These are phyloP conservation scores for Eilema griseolum DNA, from an alignment of 2,888 invertebrate species.

Conservation along the genomic window DNA sequence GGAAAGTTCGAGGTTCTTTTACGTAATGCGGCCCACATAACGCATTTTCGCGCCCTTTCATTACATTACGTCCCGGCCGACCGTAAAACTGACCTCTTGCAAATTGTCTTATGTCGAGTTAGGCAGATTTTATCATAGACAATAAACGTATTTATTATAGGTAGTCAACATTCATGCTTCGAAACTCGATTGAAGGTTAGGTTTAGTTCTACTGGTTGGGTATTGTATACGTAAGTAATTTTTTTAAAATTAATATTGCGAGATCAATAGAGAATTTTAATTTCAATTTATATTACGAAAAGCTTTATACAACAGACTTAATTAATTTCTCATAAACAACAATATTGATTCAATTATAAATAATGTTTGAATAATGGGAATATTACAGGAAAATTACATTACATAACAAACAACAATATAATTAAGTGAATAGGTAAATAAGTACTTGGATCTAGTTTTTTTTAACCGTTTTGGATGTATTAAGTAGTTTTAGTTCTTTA, in stretches of 20 bases:
- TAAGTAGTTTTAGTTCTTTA: neutral
- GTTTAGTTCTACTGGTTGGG: too few relatives aligned
- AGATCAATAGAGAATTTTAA: too few relatives aligned
- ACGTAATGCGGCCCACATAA: slow-evolving; percentile 74
- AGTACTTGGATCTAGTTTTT: neutral
- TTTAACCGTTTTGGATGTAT: too few relatives aligned
- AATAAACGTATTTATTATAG: neutral
- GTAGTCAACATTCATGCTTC: neutral
- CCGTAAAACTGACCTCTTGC: slow-evolving; percentile 66
- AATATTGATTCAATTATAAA: too few relatives aligned
- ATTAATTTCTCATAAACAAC: too few relatives aligned
- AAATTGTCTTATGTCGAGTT: slow-evolving; percentile 31
- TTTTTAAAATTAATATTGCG: too few relatives aligned
- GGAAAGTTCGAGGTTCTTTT: slow-evolving; percentile 75
- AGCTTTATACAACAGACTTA: too few relatives aligned
- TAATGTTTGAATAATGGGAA: neutral
- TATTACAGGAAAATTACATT: neutral
- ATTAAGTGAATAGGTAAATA: neutral
- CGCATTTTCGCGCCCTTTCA: slow-evolving; percentile 69
- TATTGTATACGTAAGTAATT: too few relatives aligned
- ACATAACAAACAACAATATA: neutral
- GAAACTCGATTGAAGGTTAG: neutral
- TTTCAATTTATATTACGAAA: too few relatives aligned
- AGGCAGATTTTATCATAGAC: neutral
- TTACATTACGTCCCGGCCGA: slow-evolving; percentile 65